Conservation (phyloP, 2,113 vertebrate species). For the Manacus vitellinus region DNA sequence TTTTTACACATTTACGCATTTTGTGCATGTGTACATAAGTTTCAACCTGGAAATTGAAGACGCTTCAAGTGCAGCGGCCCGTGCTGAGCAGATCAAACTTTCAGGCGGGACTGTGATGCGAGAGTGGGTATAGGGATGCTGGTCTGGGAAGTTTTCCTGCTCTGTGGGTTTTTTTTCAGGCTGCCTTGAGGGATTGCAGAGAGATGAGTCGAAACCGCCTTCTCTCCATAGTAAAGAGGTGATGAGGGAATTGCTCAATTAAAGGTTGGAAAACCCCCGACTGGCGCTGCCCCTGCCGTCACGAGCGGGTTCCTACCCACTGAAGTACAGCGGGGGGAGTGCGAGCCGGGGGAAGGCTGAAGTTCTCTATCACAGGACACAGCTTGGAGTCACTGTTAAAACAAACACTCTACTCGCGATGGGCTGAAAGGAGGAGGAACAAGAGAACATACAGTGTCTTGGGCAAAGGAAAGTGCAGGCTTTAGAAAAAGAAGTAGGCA, state of each 20-base stretch:
- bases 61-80: fast-evolving
- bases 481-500: neutral
- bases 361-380: neutral
- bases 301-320: fast-evolving
- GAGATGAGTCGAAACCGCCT: neutral
- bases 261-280: neutral
- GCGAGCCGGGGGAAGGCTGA: neutral
- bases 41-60: neutral
- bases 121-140: neutral
- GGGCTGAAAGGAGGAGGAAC: neutral
- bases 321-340: fast-evolving
- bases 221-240: neutral
- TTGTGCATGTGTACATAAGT: fast-evolving
- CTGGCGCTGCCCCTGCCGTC: neutral
- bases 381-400: neutral
- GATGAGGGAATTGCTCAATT: neutral
- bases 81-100: neutral
- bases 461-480: neutral
- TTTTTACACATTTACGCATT: fast-evolving
- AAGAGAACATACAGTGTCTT: fast-evolving
- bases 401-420: fast-evolving
- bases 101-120: too few species aligned
- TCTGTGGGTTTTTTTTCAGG: neutral
- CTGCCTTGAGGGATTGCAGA: neutral
- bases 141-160: neutral